Conservation (phyloP, 2,888 invertebrate species). For the Beris morrisii region DNA sequence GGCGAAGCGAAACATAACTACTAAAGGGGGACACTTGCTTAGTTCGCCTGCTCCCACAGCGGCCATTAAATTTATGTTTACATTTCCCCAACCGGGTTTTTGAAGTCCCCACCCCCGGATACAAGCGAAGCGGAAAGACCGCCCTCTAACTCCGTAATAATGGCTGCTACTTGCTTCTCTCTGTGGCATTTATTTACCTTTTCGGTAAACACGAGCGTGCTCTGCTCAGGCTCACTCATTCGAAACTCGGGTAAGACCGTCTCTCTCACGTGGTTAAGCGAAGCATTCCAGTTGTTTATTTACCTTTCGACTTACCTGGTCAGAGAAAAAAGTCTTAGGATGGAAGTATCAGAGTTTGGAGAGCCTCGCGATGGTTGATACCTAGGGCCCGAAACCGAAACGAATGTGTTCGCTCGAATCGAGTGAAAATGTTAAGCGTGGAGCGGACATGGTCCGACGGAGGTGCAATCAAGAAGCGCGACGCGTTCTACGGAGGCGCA, state of each 20-base stretch:
- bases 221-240: constrained; percentile 2
- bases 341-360: too few species aligned
- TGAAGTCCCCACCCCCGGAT: constrained; percentile 4
- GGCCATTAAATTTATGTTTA: constrained; percentile 24
- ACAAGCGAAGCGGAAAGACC: background rate
- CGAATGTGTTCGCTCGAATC: too few species aligned
- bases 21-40: too few species aligned
- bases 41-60: background rate
- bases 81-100: constrained; percentile 11
- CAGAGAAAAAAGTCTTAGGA: too few species aligned
- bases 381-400: too few species aligned
- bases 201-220: constrained; percentile 9
- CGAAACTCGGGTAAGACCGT: constrained; percentile 1
- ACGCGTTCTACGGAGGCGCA: constrained; percentile 13
- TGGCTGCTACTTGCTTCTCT: constrained; percentile 11
- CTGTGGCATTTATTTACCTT: constrained; percentile 8
- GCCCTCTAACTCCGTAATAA: constrained; percentile 19
- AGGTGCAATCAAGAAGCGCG: constrained; percentile 2
- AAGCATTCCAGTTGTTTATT: too few species aligned
- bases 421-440: too few species aligned
- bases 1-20: too few species aligned
- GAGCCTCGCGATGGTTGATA: too few species aligned
- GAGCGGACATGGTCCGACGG: constrained; percentile 5
- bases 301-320: too few species aligned
- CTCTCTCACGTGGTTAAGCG: background rate